Base-by-base conservation (phyloP, 2,888 invertebrate species). In the Atherix ibis region DNA sequence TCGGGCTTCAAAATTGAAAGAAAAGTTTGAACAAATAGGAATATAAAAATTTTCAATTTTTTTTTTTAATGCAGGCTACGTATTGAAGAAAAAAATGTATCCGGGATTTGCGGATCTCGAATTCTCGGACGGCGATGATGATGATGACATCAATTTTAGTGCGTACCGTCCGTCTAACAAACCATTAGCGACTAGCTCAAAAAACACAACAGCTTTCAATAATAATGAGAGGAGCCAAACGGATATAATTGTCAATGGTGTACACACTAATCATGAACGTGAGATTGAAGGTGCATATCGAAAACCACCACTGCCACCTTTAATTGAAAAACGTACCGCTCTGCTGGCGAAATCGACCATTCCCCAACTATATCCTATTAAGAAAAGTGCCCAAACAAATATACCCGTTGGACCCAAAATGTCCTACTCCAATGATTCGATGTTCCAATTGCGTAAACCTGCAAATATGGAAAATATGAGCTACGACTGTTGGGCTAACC, bases 101-200 rank as follows among this genome's bases (percentile, higher is more conserved):
- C n/a, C n/a, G n/a, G n/a, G n/a, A n/a, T 26, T 10, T 35, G 44
- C 46, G 31, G 42, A 42, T 13, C 39, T 55, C 15, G 58, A 60
- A 38, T 48, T 54, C 16, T 58, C 56, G 4, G 60, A 60, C 37
- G 52, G 55, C 10, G 58, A 58, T 5, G 56, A 56, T 16, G 43
- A 45, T 31, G 33, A 45, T 5, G 22, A 22, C 6, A 22, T 22
- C 10, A n/a, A n/a, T n/a, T n/a, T n/a, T n/a, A n/a, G n/a, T n/a
- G n/a, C n/a, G n/a, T n/a, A n/a, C n/a, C n/a, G n/a, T n/a, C n/a
- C n/a, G n/a, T 22, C 22, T 8, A 6, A 22, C 18, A 32, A 19
- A 22, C 26, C 31, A 4, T 26, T 4, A 8, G 35, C 34, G 27
- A 36, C 32, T 18, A 33, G 29, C 19, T 25, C 32, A 10, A 17